phyloP scores from a whole-genome alignment of 2,797 vertebrate species.

The Bradypodion pumilum region DNA sequence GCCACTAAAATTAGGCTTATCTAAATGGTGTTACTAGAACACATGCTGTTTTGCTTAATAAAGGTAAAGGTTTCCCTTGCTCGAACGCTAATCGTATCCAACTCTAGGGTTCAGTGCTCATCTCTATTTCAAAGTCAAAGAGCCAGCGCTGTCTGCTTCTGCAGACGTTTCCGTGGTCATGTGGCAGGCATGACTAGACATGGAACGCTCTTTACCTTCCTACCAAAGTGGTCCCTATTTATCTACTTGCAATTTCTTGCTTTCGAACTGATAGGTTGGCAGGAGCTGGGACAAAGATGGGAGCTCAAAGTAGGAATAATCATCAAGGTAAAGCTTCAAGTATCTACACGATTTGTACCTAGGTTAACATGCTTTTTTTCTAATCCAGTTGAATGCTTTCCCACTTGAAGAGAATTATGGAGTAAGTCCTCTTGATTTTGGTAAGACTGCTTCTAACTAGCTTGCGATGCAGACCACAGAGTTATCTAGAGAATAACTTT shows the following conservation, averaged over 20 bases:
- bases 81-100: too few species aligned
- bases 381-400: neutral
- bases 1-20: neutral
- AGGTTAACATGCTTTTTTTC: neutral
- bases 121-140: too few species aligned
- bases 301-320: neutral
- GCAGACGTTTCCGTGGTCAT: too few species aligned
- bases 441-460: neutral
- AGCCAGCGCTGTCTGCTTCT: too few species aligned
- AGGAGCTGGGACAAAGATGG: too few species aligned
- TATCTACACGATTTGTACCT: neutral
- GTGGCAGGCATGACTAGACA: too few species aligned
- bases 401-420: neutral
- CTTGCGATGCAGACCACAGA: neutral
- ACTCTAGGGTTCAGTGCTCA: too few species aligned
- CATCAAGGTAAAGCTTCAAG: neutral
- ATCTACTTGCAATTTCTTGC: too few species aligned
- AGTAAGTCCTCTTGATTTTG: neutral
- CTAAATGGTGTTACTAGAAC: neutral
- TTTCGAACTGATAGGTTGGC: too few species aligned
- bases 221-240: too few species aligned
- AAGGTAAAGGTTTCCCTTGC: too few species aligned
- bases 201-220: too few species aligned
- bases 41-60: neutral
- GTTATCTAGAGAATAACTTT: neutral